A percentile compares a stretch with the other conserved stretches of the same genome.
These are phyloP conservation scores for Macaca nemestrina DNA, from an alignment of 2,113 vertebrate species.

Conservation along the genomic window DNA sequence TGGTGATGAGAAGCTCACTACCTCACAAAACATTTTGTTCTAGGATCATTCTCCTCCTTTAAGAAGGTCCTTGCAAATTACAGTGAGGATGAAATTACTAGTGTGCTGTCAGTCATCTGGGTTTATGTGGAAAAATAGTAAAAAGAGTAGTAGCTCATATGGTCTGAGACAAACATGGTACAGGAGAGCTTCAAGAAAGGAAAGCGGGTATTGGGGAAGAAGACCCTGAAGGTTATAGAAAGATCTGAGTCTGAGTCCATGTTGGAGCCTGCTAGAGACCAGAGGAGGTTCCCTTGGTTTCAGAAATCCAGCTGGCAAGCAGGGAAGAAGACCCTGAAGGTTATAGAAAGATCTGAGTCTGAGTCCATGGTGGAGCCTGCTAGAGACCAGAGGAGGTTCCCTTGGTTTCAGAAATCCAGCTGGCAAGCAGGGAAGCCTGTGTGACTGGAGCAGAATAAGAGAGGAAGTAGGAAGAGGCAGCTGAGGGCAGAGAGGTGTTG, in stretches of 20 bases:
- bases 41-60: neutral
- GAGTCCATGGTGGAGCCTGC: no score
- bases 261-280: neutral
- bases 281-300: neutral
- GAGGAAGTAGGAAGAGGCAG: neutral
- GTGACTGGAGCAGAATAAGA: neutral
- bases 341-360: no score
- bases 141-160: neutral
- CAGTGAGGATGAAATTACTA: neutral
- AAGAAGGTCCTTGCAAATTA: neutral
- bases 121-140: neutral
- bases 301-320: no score
- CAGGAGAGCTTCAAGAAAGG: neutral
- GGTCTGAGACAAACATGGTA: neutral
- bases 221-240: neutral
- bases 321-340: no score
- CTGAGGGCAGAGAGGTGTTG: neutral
- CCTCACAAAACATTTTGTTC: neutral
- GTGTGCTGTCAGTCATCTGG: neutral
- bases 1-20: neutral
- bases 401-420: no score
- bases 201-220: neutral
- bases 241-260: neutral
- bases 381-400: no score
- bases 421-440: neutral